A percentile compares a stretch with the other conserved stretches of the same genome.
Evolutionary conservation across 1,140 invertebrate species (phyloP).

Genomic region (Trachymyrmex septentrionalis): DNA sequence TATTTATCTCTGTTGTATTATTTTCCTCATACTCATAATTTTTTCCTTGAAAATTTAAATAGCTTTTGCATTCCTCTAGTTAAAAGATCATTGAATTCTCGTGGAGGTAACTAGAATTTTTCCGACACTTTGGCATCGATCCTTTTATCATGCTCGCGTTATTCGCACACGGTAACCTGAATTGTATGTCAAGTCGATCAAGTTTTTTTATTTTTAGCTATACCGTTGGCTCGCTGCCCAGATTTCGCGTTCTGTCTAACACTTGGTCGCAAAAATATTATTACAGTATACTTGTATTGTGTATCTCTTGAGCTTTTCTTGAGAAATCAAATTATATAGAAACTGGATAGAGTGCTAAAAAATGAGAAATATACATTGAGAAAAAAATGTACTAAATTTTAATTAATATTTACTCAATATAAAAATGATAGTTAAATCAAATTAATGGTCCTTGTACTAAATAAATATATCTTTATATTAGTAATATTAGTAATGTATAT

Average conservation of each 20-base stretch:
- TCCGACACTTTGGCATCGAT: conserved; percentile 17
- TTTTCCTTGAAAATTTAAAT: neutral
- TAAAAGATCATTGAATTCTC: neutral
- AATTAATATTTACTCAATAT: too few species aligned
- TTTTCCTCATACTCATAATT: neutral
- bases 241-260: neutral
- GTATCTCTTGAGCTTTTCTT: neutral
- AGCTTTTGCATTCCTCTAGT: neutral
- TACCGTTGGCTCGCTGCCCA: conserved; percentile 5
- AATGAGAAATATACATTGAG: too few species aligned
- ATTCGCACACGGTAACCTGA: neutral
- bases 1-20: neutral
- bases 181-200: conserved; percentile 53
- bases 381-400: too few species aligned
- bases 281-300: neutral
- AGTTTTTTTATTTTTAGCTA: conserved; percentile 66
- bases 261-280: conserved; percentile 16
- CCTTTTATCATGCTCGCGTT: conserved; percentile 34
- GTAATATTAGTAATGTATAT: too few species aligned
- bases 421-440: too few species aligned
- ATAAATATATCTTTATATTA: too few species aligned
- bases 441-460: too few species aligned
- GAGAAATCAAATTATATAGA: neutral
- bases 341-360: neutral
- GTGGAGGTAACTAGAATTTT: neutral